These are phyloP conservation scores for Acronicta psi DNA, from an alignment of 2,888 invertebrate genomes.

Conservation along the genomic window DNA sequence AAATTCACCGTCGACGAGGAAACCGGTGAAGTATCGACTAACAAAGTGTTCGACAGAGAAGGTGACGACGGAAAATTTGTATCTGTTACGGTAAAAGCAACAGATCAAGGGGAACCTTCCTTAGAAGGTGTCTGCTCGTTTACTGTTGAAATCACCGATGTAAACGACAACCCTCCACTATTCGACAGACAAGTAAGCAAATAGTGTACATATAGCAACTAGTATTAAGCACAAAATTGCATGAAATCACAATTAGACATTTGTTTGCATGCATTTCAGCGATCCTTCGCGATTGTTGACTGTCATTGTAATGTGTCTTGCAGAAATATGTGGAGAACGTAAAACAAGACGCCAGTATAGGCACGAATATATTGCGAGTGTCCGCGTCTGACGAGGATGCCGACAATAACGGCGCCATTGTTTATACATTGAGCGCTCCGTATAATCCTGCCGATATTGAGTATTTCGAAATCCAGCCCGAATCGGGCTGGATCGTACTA, in stretches of 20 bases:
- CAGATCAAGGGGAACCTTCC: slow-evolving; percentile 99
- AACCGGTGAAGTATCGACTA: slow-evolving; percentile 97
- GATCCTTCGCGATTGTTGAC: slow-evolving; percentile 56
- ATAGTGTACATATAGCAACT: slow-evolving; percentile 54
- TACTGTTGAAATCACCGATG: slow-evolving; percentile 98
- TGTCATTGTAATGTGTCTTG: slow-evolving; percentile 75
- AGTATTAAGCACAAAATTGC: slow-evolving; percentile 64
- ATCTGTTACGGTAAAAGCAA: slow-evolving; percentile 98
- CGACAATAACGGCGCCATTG: slow-evolving; percentile 98
- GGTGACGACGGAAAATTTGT: slow-evolving; percentile 99
- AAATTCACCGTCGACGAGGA: slow-evolving; percentile 98
- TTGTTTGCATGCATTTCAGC: slow-evolving; percentile 67
- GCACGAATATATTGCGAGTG: slow-evolving; percentile 97
- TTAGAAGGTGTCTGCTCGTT: slow-evolving; percentile 99
- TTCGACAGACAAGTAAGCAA: slow-evolving; percentile 96
- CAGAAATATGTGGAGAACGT: slow-evolving; percentile 99
- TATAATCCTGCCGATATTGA: slow-evolving; percentile 96
- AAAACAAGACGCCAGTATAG: slow-evolving; percentile 98
- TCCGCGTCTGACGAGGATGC: slow-evolving; percentile 99
- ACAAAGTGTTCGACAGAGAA: slow-evolving; percentile 98
- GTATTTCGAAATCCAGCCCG: slow-evolving; percentile 98
- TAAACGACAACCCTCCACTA: slow-evolving; percentile 98
- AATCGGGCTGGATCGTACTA: slow-evolving; percentile 98
- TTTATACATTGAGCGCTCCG: slow-evolving; percentile 96
- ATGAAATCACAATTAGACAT: slow-evolving; percentile 63